These are phyloP conservation scores for Hassar affinis DNA, from an alignment of 2,113 vertebrate species.

Conservation along the genomic window DNA sequence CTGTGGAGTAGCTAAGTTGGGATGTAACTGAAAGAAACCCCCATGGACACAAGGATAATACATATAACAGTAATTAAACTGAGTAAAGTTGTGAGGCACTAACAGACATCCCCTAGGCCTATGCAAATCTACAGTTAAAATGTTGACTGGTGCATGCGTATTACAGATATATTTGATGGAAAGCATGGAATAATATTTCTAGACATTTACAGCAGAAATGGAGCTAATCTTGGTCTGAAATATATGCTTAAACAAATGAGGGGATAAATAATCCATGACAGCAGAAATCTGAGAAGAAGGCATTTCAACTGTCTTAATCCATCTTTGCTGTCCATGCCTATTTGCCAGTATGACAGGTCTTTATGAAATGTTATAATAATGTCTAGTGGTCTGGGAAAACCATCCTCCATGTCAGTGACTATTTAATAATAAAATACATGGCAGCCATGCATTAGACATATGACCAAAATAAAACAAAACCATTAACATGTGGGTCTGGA, in stretches of 20 bases:
- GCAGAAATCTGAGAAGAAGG: not conserved
- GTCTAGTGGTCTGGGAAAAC: conserved; percentile 3
- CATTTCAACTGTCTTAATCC: not conserved
- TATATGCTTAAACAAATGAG: conserved; percentile 7
- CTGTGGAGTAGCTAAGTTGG: not conserved
- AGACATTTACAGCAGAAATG: conserved; percentile 29
- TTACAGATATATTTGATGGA: not conserved
- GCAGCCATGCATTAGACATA: not conserved
- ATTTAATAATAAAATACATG: conserved; percentile 1
- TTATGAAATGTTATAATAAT: conserved; percentile 10
- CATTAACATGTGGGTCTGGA: conserved; percentile 30
- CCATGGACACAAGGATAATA: not conserved
- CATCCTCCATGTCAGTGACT: not conserved
- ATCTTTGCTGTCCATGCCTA: not conserved
- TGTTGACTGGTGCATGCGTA: not conserved
- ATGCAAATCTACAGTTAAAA: not conserved
- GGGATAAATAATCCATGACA: conserved; percentile 2
- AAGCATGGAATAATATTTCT: conserved; percentile 9
- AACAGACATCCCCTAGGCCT: not conserved
- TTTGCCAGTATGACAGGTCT: conserved; percentile 1
- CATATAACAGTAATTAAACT: not conserved
- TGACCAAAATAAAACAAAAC: conserved; percentile 28
- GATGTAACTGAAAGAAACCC: not conserved
- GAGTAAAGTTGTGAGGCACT: not conserved
- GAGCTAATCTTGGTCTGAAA: conserved; percentile 39